Base-by-base conservation (phyloP, 2,113 vertebrate genomes). In the Narcine bancroftii region DNA sequence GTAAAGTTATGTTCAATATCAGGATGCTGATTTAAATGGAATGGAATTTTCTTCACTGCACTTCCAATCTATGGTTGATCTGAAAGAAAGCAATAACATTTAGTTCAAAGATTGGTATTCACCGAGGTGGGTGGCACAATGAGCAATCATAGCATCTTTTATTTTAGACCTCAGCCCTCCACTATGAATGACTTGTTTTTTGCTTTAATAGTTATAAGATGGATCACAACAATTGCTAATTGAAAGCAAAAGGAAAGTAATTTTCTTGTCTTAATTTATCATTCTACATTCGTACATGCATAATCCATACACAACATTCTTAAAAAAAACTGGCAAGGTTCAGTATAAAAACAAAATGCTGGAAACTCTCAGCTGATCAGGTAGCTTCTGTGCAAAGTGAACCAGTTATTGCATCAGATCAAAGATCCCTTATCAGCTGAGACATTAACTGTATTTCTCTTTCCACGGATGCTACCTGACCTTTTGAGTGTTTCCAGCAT, bases 21-120 rank as follows among this genome's bases (percentile, higher is more conserved):
- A 85, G 50, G n/a, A 60, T 60, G 81, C 81, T 85, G 47, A 85
- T n/a, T 85, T 85, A 85, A 56, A 60, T 53, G 60, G n/a, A 85
- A 60, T 85, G 29, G 33, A n/a, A 2, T 85, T 85, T 33, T 85
- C 29, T 56, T 85, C 81, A 85, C 53, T 26, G 15, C 45, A 50
- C 50, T n/a, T n/a, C n/a, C n/a, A 56, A 60, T n/a, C 81, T 36
- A 29, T 60, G 47, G 45, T 60, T 85, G 29, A 19, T 56, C 50
- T n/a, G 33, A 33, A 85, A 60, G 81, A 85, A 56, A n/a, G 47
- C 50, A 85, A 17, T n/a, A 56, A 17, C 15, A 21, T 60, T n/a
- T 42, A 45, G 42, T 76, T 7, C 33, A 60, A 56, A 36, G 29
- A 85, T 6, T 85, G 60, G 45, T 21, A 77, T 10, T 45, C 75